phyloP scores from a whole-genome alignment of 2,797 vertebrate species.

The Pyrocephalus nanus region DNA sequence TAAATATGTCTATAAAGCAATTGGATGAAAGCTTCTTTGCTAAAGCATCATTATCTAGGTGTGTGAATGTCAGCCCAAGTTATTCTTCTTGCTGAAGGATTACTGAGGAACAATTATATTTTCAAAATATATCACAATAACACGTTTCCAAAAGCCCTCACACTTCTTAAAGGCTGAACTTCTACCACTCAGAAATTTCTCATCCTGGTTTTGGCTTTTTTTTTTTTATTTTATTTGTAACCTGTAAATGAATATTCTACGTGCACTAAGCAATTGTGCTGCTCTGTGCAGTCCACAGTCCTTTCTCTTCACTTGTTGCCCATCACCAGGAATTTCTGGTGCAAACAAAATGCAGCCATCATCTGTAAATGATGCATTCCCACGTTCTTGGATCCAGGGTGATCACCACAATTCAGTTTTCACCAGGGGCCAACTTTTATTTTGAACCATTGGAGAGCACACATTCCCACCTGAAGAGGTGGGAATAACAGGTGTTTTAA shows the following conservation, averaged over 20 bases:
- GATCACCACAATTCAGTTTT: background rate
- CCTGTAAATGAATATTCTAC: background rate
- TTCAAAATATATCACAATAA: background rate
- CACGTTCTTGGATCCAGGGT: background rate
- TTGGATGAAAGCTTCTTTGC: background rate
- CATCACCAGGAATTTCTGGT: background rate
- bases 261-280: background rate
- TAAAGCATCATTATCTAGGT: background rate
- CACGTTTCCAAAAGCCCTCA: background rate
- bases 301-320: background rate
- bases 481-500: background rate
- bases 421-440: background rate
- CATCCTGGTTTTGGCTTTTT: background rate
- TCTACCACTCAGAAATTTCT: background rate
- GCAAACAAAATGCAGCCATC: background rate
- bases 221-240: background rate
- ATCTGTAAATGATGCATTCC: background rate
- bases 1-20: background rate
- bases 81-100: background rate
- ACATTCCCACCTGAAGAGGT: background rate
- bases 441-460: background rate
- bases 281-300: background rate
- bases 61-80: background rate
- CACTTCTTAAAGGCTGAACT: background rate
- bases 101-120: background rate